Evolutionary conservation across 1,140 invertebrate species (phyloP).

Genomic region (Drosophila fuyamai): DNA sequence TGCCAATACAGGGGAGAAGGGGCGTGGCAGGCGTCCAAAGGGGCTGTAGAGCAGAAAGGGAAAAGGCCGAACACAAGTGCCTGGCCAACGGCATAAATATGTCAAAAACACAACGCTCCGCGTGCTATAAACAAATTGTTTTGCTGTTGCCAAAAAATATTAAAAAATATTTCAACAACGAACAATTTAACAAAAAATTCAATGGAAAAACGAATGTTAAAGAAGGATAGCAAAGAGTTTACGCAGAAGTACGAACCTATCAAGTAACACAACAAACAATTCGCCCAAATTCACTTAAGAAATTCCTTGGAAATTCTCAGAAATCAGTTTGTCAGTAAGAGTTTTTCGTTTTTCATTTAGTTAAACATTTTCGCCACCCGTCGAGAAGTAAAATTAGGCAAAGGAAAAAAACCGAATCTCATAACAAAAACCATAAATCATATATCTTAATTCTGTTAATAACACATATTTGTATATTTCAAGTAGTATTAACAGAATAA

Average conservation of each 20-base stretch:
- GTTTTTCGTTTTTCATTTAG: constrained; percentile 45
- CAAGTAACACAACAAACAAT: constrained; percentile 24
- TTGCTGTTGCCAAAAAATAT: constrained; percentile 62
- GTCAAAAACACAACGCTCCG: constrained; percentile 71
- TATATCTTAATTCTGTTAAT: constrained; percentile 28
- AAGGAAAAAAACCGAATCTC: neutral
- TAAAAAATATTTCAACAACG: constrained; percentile 30
- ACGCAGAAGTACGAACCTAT: constrained; percentile 10
- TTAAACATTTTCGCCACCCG: constrained; percentile 46
- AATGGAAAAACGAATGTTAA: constrained; percentile 53
- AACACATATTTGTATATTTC: constrained; percentile 8
- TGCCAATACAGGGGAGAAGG: neutral
- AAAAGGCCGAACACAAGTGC: constrained; percentile 43
- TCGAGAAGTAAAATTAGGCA: constrained; percentile 1
- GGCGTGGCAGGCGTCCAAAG: neutral
- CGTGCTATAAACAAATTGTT: constrained; percentile 81
- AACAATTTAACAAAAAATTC: constrained; percentile 54
- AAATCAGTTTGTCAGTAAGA: constrained; percentile 51
- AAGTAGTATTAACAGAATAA: constrained; percentile 7
- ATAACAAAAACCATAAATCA: constrained; percentile 43
- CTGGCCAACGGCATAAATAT: constrained; percentile 78
- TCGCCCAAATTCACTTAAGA: constrained; percentile 31
- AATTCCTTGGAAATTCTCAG: constrained; percentile 34
- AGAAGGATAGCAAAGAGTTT: constrained; percentile 17
- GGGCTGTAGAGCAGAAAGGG: constrained; percentile 3